Evolutionary conservation across 2,888 invertebrate genomes (phyloP), one percentile per base, ranked within the genome.

Genomic region (Himalopsyche japonica): DNA sequence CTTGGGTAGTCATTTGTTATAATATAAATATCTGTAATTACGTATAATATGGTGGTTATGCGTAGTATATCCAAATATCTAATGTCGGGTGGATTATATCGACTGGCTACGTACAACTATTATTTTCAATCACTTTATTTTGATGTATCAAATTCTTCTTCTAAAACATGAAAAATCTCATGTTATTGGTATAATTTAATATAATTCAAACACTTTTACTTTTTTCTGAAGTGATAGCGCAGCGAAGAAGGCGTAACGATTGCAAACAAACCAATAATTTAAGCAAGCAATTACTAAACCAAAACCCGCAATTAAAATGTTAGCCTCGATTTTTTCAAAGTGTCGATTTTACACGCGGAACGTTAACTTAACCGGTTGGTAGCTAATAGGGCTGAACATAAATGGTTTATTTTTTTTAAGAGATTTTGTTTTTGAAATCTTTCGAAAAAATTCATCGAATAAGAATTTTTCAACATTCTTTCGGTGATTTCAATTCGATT

Each of bases 241-340:
- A 12, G 27, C 77, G 34, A 47, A 34, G 70, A 34, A 48, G 85
- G 85, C 82, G 84, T 79, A 48, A 37, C 80, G 64, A 49, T 32
- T 64, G 79, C 85, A 83, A 84, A 85, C 80, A 82, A 85, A 84
- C 85, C 84, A 83, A 86, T 85, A 84, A 86, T 84, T 85, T 85
- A 30, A 76, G 70, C 20, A 47, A 81, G 80, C 85, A 82, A 86
- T 86, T 86, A 83, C 85, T 81, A 80, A 79, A 83, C 79, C 84
- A 49, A 84, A 86, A 84, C 86, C 83, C 43, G 37, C 80, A 86
- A 86, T 86, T 86, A 86, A 86, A 86, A 86, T 64, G 85, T 85
- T 86, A 86, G 81, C 85, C 86, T 84, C 80, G 83, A 85, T 86
- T 84, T 83, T 85, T 84, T 86, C 32, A 64, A 84, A 76, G 82